Evolutionary conservation across 2,888 invertebrate species (phyloP).

Genomic region (Globia sparganii): DNA sequence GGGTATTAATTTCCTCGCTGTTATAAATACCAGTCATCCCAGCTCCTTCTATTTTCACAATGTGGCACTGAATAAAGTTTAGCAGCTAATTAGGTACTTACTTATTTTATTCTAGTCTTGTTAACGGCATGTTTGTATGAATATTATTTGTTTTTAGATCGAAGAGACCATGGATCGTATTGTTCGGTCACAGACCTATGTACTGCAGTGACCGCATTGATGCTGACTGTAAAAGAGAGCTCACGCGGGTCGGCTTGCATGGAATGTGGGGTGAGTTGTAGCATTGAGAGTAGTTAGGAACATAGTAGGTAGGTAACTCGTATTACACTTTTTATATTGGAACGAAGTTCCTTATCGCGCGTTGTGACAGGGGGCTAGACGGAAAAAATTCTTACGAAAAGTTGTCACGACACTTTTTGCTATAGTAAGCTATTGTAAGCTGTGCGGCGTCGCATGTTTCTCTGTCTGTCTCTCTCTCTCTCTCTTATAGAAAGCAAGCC

Average conservation of each 20-base stretch:
- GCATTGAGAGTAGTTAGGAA: not conserved
- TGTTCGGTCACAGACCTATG: constrained; percentile 97
- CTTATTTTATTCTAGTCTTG: not conserved
- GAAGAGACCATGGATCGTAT: constrained; percentile 94
- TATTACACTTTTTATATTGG: too few relatives aligned
- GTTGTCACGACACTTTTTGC: too few relatives aligned
- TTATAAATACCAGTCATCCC: not conserved
- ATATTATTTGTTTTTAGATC: constrained; percentile 79
- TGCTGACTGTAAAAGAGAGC: constrained; percentile 93
- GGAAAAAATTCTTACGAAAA: too few relatives aligned
- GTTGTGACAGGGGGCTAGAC: too few relatives aligned
- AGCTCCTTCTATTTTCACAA: not conserved
- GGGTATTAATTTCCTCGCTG: not conserved
- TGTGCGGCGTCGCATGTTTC: too few relatives aligned
- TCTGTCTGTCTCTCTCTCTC: too few relatives aligned
- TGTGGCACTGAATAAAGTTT: not conserved
- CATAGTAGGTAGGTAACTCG: not conserved
- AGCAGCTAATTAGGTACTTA: not conserved
- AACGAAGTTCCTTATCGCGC: too few relatives aligned
- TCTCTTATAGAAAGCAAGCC: too few relatives aligned
- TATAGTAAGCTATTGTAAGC: too few relatives aligned
- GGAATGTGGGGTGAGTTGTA: constrained; percentile 89
- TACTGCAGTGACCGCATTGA: constrained; percentile 96
- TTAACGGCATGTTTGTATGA: not conserved
- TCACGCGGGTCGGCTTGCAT: constrained; percentile 92